A percentile compares a stretch with the other conserved stretches of the same genome.
These are phyloP conservation scores for Phocides pigmalion DNA, from an alignment of 1,140 invertebrate species.

Conservation along the genomic window DNA sequence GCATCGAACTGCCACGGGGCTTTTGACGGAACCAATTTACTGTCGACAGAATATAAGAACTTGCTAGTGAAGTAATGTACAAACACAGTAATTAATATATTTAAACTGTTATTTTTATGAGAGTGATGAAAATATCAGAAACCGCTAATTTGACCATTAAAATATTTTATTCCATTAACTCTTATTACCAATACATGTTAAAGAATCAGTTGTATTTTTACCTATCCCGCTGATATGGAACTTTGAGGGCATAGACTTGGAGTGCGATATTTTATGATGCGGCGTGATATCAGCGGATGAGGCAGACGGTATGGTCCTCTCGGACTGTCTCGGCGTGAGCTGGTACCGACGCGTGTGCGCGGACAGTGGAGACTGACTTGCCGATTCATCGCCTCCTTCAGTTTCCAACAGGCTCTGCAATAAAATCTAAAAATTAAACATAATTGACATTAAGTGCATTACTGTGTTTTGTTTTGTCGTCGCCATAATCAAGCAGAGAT, in stretches of 20 bases:
- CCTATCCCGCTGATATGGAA: conserved; percentile 87
- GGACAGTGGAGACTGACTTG: conserved; percentile 90
- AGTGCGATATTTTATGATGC: conserved; percentile 74
- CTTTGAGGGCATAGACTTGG: conserved; percentile 79
- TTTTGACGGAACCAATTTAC: conserved; percentile 78
- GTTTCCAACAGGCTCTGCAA: conserved; percentile 91
- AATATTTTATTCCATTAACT: too few species aligned
- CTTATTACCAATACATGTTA: too few species aligned
- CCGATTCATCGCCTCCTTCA: conserved; percentile 89
- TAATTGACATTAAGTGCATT: too few species aligned
- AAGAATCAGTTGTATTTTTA: conserved; percentile 64
- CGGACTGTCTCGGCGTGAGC: conserved; percentile 91
- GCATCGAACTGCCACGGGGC: conserved; percentile 47
- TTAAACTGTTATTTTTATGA: too few species aligned
- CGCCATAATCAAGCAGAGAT: too few species aligned
- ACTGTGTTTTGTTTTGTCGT: too few species aligned
- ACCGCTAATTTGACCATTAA: too few species aligned
- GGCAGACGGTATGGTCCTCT: conserved; percentile 85
- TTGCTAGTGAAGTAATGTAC: not conserved
- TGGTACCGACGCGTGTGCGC: conserved; percentile 89
- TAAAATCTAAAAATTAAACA: not conserved
- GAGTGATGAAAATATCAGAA: too few species aligned
- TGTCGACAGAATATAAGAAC: conserved; percentile 35
- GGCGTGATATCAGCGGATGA: conserved; percentile 81
- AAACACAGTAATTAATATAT: not conserved